Evolutionary conservation across 2,888 invertebrate genomes (phyloP), one percentile per base, ranked within the genome.

Genomic region (Scaptodrosophila latifasciaeformis): DNA sequence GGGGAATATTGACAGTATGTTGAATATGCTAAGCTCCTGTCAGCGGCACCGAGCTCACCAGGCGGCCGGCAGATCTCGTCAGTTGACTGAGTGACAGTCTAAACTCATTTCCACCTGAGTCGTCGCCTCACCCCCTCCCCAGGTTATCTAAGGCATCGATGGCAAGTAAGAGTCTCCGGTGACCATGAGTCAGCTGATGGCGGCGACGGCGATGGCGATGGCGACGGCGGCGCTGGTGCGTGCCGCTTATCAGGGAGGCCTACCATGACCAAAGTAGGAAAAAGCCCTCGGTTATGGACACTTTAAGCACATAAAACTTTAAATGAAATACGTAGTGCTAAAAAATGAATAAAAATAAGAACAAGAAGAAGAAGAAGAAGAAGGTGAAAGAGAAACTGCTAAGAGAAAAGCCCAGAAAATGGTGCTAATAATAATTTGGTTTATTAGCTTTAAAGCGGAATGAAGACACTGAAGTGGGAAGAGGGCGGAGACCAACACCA

Each of bases 401-500:
- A 60, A 49, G 40, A 42, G 62, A 61, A 47, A 35, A 19, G 12
- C 35, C 37, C 15, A 15, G 76, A 77, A 75, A 80, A 82, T 82
- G 81, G 77, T 77, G 81, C 79, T 82, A 84, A 83, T 83, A 83
- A 83, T 83, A 84, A 83, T 83, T 83, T 82, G 82, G 82, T 84
- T 83, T 83, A 84, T 83, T 82, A 82, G 80, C 82, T 63, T 81
- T 77, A 80, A 83, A 80, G 79, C 76, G 81, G 80, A 81, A 83
- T 82, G 76, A 74, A 81, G 81, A 79, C 77, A 72, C 67, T 70
- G 59, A 60, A 79, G 71, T 62, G 62, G 31, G 18, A 40, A 67
- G 67, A 67, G 66, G 66, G 53, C 21, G 35, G 50, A 15, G 27
- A n/a, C n/a, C n/a, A n/a, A n/a, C n/a, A n/a, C n/a, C n/a, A n/a